Evolutionary conservation across 2,888 invertebrate genomes (phyloP).

Genomic region (Metopia argyrocephala): DNA sequence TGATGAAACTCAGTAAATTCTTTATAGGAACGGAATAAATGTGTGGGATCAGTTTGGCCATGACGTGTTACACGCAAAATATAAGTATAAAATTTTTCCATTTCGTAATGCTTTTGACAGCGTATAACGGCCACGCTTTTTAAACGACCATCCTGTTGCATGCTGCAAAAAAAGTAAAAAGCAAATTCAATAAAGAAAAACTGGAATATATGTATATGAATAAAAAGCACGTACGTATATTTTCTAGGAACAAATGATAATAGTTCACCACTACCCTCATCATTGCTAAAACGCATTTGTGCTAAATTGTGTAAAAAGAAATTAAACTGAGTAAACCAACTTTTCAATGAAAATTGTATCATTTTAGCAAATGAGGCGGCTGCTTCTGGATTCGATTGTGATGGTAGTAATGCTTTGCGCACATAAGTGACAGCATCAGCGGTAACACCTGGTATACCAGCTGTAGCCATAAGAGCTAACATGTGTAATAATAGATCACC

Average conservation of each 20-base stretch:
- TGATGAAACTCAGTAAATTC: conserved; percentile 98
- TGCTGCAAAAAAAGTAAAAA: conserved; percentile 79
- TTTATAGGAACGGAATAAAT: conserved; percentile 95
- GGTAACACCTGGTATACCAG: conserved; percentile 84
- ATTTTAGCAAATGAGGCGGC: conserved; percentile 96
- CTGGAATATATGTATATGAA: no score
- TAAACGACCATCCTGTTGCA: conserved; percentile 93
- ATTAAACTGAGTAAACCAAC: conserved; percentile 97
- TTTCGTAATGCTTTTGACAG: conserved; percentile 96
- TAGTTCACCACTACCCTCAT: conserved; percentile 88
- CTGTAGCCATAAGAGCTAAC: conserved; percentile 85
- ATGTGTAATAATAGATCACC: conserved; percentile 93
- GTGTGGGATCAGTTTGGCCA: conserved; percentile 90
- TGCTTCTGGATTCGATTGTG: conserved; percentile 95
- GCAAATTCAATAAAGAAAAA: neutral
- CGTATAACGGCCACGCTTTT: conserved; percentile 90
- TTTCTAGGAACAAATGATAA: conserved; percentile 96
- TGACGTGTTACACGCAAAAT: conserved; percentile 90
- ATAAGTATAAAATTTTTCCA: conserved; percentile 98
- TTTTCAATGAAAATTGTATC: conserved; percentile 96
- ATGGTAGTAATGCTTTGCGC: conserved; percentile 91
- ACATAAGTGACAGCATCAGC: conserved; percentile 95
- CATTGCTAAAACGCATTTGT: conserved; percentile 93
- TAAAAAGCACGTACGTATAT: conserved; percentile 87
- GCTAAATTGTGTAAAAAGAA: conserved; percentile 98